Evolutionary conservation across 2,888 invertebrate genomes (phyloP).

Genomic region (Drosophila robusta): DNA sequence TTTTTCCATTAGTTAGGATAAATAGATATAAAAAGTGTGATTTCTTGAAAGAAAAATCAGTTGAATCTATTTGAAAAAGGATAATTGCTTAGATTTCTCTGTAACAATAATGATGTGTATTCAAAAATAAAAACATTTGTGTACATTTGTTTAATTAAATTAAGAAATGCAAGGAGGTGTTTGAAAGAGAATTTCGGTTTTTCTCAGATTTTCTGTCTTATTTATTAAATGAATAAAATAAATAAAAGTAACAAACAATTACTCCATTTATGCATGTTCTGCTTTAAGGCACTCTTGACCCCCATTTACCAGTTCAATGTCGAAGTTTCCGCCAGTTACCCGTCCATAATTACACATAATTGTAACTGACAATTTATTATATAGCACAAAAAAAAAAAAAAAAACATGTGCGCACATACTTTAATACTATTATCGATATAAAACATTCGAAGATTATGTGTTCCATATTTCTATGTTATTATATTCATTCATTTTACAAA

Average conservation of each 20-base stretch:
- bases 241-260: background rate
- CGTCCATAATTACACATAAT: conserved; percentile 17
- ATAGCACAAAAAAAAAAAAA: background rate
- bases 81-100: too few relatives aligned
- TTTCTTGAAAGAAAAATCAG: background rate
- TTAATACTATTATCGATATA: background rate
- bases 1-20: background rate
- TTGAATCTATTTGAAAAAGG: background rate
- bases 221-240: background rate
- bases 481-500: conserved; percentile 42
- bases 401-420: background rate
- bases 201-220: too few relatives aligned
- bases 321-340: conserved; percentile 41
- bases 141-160: too few relatives aligned
- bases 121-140: too few relatives aligned
- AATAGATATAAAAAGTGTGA: background rate
- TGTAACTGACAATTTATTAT: background rate
- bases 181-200: too few relatives aligned
- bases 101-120: too few relatives aligned
- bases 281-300: background rate
- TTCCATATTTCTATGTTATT: background rate
- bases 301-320: conserved; percentile 39
- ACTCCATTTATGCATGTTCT: background rate
- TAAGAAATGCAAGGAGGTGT: too few relatives aligned
- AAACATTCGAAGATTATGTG: background rate